phyloP scores from a whole-genome alignment of 2,888 invertebrate genomes.

The Helicoverpa assulta region DNA sequence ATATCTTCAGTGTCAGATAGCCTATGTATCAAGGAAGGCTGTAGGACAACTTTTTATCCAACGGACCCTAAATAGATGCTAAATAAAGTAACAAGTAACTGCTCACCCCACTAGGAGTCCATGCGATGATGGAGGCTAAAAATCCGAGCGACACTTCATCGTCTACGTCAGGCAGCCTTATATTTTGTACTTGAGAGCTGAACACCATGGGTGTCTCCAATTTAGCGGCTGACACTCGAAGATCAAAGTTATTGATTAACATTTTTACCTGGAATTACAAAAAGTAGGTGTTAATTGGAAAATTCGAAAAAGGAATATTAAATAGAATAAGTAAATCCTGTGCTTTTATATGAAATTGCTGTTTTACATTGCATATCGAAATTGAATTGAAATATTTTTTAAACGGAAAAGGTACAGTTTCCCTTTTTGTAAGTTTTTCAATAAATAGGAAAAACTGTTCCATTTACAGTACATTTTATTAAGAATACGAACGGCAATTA shows the following conservation, averaged over 20 bases:
- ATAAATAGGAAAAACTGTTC: too few relatives aligned
- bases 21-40: too few relatives aligned
- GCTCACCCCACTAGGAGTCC: conserved; percentile 84
- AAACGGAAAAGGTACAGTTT: too few relatives aligned
- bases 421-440: too few relatives aligned
- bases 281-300: neutral
- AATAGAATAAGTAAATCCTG: too few relatives aligned
- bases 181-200: conserved; percentile 70
- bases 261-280: conserved; percentile 76
- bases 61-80: too few relatives aligned
- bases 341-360: too few relatives aligned
- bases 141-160: conserved; percentile 78
- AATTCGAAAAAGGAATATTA: neutral
- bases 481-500: neutral
- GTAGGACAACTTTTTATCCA: too few relatives aligned
- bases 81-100: neutral
- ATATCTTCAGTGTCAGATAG: too few relatives aligned
- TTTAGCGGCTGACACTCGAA: conserved; percentile 80
- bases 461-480: too few relatives aligned
- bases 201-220: conserved; percentile 71
- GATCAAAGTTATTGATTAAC: conserved; percentile 83
- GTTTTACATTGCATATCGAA: too few relatives aligned
- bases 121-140: conserved; percentile 79
- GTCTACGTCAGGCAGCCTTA: conserved; percentile 73
- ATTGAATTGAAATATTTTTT: too few relatives aligned